Conservation (phyloP, 2,113 vertebrate species). For the Coryphaenoides rupestris region DNA sequence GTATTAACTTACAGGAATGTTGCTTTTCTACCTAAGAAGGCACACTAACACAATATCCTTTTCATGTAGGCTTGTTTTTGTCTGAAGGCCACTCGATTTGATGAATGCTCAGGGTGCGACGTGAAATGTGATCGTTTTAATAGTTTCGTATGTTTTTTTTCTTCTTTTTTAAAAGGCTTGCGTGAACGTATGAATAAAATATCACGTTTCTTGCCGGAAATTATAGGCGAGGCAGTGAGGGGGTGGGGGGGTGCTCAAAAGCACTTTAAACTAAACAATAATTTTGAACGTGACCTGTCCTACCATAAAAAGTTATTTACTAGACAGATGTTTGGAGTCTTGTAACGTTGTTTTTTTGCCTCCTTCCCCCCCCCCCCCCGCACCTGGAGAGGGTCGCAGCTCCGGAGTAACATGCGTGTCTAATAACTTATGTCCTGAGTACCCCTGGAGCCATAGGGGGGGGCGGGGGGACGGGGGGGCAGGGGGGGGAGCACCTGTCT, state of each 20-base stretch:
- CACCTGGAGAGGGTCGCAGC: conserved; percentile 29
- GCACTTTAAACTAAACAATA: conserved; percentile 7
- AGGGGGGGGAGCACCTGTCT: conserved; percentile 7
- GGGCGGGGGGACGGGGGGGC: neutral
- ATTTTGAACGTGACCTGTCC: conserved; percentile 5
- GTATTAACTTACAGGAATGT: conserved; percentile 60
- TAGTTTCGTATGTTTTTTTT: neutral
- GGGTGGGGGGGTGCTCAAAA: neutral
- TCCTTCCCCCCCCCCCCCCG: conserved; percentile 4
- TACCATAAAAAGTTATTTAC: conserved; percentile 27
- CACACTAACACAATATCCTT: conserved; percentile 45
- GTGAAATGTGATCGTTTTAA: conserved; percentile 28
- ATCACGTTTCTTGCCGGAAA: conserved; percentile 5
- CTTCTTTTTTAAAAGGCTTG: conserved; percentile 2
- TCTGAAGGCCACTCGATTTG: conserved; percentile 33
- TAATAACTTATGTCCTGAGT: conserved; percentile 10
- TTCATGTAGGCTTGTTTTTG: conserved; percentile 38
- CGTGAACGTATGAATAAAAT: conserved; percentile 17
- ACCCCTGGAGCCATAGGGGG: conserved; percentile 4
- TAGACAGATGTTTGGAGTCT: conserved; percentile 24
- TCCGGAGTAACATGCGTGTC: neutral
- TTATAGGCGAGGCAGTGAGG: neutral
- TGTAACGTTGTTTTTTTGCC: conserved; percentile 18
- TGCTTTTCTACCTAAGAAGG: conserved; percentile 36
- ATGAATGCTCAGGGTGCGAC: conserved; percentile 23